Evolutionary conservation across 2,797 vertebrate species (phyloP).

Genomic region (Crypturellus tataupa): DNA sequence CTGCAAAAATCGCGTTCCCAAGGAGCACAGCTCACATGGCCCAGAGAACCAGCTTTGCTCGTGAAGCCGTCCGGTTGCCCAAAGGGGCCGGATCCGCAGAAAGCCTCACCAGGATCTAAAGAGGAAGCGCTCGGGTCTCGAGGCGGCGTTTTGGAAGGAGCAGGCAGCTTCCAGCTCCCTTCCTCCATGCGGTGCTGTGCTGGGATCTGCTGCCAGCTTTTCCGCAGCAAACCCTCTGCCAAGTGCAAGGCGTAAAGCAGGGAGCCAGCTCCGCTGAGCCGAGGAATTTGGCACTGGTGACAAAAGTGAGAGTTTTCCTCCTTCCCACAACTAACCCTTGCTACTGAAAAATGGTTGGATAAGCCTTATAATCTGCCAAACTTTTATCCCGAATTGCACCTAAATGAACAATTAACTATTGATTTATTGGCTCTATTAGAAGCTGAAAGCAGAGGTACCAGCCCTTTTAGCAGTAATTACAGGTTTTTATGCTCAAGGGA

Average conservation of each 20-base stretch:
- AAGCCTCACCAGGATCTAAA: no score
- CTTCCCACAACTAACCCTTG: not conserved
- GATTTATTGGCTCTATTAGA: not conserved
- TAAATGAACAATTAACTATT: not conserved
- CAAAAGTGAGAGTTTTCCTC: not conserved
- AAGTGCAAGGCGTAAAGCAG: fast-evolving
- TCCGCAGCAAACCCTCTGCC: not conserved
- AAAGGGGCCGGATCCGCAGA: no score
- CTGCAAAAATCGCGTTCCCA: not conserved
- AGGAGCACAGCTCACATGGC: not conserved
- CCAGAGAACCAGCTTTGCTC: not conserved
- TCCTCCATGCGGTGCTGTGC: not conserved
- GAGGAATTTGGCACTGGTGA: not conserved
- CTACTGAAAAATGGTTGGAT: not conserved
- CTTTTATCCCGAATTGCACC: not conserved
- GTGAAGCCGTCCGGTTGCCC: not conserved
- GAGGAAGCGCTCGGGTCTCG: not conserved
- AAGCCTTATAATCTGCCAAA: not conserved
- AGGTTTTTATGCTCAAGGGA: not conserved
- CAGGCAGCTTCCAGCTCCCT: not conserved
- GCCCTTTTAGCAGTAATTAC: not conserved
- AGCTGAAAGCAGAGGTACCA: not conserved
- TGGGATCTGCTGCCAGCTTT: not conserved
- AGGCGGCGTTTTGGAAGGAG: not conserved
- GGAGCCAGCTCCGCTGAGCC: not conserved